Percentiles rank a stretch among this genome's conserved stretches.
phyloP scores from a whole-genome alignment of 2,113 vertebrate species.

The Colius striatus region DNA sequence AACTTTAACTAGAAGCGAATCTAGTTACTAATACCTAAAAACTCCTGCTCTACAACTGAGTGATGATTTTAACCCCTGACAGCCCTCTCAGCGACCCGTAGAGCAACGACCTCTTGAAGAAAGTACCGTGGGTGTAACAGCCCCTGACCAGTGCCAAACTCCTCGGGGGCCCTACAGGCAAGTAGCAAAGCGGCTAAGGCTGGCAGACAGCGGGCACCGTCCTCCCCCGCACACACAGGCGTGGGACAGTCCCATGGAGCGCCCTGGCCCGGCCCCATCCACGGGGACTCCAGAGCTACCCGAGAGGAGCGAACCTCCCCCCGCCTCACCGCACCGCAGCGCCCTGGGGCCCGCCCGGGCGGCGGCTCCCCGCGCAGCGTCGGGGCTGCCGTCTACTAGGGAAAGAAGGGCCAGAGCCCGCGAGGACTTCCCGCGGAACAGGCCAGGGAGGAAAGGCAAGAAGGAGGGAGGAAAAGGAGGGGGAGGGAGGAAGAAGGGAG shows the following conservation, averaged over 20 bases:
- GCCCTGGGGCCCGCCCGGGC: not conserved
- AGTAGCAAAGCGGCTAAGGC: not conserved
- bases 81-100: fast-evolving
- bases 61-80: fast-evolving
- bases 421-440: not conserved
- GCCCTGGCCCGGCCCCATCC: not conserved
- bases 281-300: not conserved
- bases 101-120: fast-evolving
- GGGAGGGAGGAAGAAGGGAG: fast-evolving
- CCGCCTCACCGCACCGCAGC: not conserved
- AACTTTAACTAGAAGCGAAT: not conserved
- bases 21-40: not conserved
- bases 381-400: no score
- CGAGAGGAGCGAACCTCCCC: fast-evolving
- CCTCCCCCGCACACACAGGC: not conserved
- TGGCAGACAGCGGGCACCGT: no score
- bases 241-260: not conserved
- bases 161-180: no score
- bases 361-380: not conserved
- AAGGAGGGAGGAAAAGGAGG: fast-evolving
- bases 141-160: not conserved
- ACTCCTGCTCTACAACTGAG: no score
- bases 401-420: no score
- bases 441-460: fast-evolving
- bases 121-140: fast-evolving